phyloP scores from a whole-genome alignment of 2,797 vertebrate species.

The Acanthurus lineatus region DNA sequence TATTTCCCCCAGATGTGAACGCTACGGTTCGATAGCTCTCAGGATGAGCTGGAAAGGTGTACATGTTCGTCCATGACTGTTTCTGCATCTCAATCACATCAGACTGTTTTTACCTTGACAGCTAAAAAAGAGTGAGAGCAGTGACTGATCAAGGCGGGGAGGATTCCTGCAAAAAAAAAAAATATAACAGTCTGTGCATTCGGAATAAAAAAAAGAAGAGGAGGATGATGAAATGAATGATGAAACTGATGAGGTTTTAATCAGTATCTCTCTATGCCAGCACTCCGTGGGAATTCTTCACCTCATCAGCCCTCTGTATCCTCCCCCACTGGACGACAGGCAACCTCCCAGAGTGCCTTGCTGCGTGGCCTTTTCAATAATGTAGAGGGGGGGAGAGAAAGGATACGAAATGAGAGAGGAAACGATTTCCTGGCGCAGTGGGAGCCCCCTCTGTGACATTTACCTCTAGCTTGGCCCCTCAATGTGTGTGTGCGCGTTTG shows the following conservation, averaged over 20 bases:
- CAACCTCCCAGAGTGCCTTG: constrained; percentile 74
- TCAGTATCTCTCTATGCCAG: constrained; percentile 56
- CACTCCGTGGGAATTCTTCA: constrained; percentile 55
- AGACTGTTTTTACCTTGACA: constrained; percentile 46
- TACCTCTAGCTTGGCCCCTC: constrained; percentile 63
- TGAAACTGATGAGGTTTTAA: constrained; percentile 63
- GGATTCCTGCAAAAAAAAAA: constrained; percentile 5
- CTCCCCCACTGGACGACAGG: constrained; percentile 45
- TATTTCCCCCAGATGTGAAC: constrained; percentile 24
- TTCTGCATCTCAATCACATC: constrained; percentile 42
- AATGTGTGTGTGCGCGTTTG: constrained; percentile 49
- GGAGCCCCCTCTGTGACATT: constrained; percentile 83
- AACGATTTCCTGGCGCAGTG: constrained; percentile 73
- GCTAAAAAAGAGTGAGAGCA: constrained; percentile 16
- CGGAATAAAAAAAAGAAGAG: background rate
- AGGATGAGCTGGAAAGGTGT: constrained; percentile 25
- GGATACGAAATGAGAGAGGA: constrained; percentile 71
- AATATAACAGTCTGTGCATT: background rate
- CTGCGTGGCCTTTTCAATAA: constrained; percentile 86
- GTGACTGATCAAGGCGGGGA: constrained; percentile 3
- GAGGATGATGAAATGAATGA: constrained; percentile 59
- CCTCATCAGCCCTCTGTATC: constrained; percentile 58
- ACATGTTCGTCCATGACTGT: constrained; percentile 25
- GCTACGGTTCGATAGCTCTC: constrained; percentile 10
- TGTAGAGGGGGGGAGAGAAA: constrained; percentile 64